Conservation (phyloP, 2,888 invertebrate genomes). For the Bellardia bayeri region DNA sequence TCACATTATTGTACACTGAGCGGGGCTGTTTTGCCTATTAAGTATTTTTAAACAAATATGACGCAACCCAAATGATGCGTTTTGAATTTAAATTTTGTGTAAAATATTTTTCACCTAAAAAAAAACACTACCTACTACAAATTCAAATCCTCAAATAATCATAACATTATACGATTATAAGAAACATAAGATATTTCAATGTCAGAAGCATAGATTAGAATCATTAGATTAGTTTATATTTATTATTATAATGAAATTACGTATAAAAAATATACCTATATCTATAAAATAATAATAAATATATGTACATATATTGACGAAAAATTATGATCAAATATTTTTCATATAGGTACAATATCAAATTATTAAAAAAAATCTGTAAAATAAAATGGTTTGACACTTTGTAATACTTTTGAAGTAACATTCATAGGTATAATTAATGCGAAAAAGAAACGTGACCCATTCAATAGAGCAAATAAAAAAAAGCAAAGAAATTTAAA, state of each 20-base stretch:
- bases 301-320: too few species aligned
- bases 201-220: background rate
- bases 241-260: too few species aligned
- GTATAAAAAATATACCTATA: too few species aligned
- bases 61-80: conserved; percentile 59
- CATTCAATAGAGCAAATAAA: background rate
- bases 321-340: too few species aligned
- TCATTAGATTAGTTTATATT: too few species aligned
- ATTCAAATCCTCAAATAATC: background rate
- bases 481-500: background rate
- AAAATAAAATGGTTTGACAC: background rate
- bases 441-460: background rate
- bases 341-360: too few species aligned
- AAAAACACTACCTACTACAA: background rate
- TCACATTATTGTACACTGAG: conserved; percentile 35
- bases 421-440: background rate
- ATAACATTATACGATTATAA: background rate
- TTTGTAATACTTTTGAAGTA: background rate
- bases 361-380: background rate
- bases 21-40: conserved; percentile 17
- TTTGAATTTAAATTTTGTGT: conserved; percentile 44
- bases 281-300: too few species aligned
- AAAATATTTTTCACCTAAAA: conserved; percentile 24
- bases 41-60: conserved; percentile 59
- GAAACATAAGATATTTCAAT: background rate